Percentiles rank a stretch among this genome's conserved stretches.
Conservation (phyloP, 2,113 vertebrate species). For the Colaptes auratus region DNA sequence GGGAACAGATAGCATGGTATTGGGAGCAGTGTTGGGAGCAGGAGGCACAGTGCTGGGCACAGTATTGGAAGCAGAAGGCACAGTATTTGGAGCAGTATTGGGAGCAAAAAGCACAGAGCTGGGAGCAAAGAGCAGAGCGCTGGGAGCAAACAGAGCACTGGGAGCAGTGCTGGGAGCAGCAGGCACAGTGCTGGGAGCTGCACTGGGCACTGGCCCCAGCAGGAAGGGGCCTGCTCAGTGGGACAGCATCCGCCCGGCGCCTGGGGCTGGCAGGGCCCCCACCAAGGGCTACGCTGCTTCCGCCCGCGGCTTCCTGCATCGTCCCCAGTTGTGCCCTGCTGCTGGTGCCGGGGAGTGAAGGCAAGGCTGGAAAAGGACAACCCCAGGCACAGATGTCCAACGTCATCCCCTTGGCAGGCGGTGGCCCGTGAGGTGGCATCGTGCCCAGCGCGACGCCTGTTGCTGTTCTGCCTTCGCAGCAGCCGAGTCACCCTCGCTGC, state of each 20-base stretch:
- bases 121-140: not conserved
- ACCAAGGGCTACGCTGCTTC: not conserved
- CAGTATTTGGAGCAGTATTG: too few relatives aligned
- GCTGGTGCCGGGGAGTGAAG: rapidly evolving
- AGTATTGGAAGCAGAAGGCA: too few relatives aligned
- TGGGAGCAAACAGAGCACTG: too few relatives aligned
- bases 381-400: too few relatives aligned
- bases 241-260: not conserved
- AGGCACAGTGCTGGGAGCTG: too few relatives aligned
- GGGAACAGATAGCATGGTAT: not conserved
- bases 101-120: too few relatives aligned
- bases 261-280: not conserved
- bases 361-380: not conserved
- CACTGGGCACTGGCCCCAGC: not conserved
- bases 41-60: too few relatives aligned
- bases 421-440: rapidly evolving
- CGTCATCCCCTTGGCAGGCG: rapidly evolving
- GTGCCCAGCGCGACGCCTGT: not conserved
- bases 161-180: too few relatives aligned
- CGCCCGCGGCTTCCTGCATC: not conserved
- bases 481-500: not conserved
- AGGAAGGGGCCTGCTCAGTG: not conserved
- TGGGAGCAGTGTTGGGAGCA: too few relatives aligned
- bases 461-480: not conserved
- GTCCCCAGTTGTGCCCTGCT: rapidly evolving